These are phyloP conservation scores for Rhagologus leucostigma DNA, from an alignment of 2,113 vertebrate species.

Conservation along the genomic window DNA sequence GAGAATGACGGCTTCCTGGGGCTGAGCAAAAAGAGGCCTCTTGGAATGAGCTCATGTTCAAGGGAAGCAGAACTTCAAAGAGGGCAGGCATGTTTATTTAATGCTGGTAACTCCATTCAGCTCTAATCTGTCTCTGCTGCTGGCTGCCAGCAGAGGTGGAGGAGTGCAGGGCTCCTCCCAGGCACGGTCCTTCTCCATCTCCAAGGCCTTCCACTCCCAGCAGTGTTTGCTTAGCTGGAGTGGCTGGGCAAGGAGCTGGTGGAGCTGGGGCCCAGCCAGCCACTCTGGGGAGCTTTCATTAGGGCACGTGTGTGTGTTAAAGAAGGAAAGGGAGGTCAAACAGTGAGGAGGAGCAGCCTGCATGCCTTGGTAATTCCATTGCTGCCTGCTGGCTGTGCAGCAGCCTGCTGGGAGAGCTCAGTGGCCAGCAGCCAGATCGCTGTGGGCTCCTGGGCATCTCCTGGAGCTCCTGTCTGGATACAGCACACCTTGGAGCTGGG, in stretches of 20 bases:
- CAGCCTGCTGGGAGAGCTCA: background rate
- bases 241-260: background rate
- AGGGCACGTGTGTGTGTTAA: background rate
- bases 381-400: background rate
- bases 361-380: background rate
- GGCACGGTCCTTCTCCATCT: background rate
- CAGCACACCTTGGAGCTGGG: background rate
- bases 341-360: background rate
- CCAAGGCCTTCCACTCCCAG: background rate
- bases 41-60: background rate
- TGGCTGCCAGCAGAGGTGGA: background rate
- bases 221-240: background rate
- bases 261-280: background rate
- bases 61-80: constrained; percentile 42
- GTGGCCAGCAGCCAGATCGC: background rate
- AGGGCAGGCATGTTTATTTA: constrained; percentile 15
- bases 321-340: background rate
- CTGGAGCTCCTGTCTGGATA: background rate
- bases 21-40: background rate
- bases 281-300: background rate
- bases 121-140: constrained; percentile 12
- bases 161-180: background rate
- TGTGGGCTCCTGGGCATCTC: background rate
- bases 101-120: background rate
- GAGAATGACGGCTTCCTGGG: background rate